Base-by-base conservation (phyloP, 2,888 invertebrate species). In the Dicyrtoma fusca region DNA sequence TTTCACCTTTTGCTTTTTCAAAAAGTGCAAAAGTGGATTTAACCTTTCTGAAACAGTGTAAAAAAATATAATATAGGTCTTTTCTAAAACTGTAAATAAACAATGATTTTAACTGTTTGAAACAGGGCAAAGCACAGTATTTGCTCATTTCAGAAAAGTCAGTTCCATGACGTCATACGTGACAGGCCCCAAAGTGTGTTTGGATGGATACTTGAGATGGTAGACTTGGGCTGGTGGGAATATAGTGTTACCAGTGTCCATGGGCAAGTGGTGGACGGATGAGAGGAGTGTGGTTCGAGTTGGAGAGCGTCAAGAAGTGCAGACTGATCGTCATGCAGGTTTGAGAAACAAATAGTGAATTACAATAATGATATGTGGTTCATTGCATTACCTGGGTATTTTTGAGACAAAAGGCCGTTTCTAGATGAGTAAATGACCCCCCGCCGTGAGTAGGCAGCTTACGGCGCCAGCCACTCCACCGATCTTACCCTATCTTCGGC, bases 311-410 rank as follows among this genome's bases (percentile, higher is more conserved):
- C n/a, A 44, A 65, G 53, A 44, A 66, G 66, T 57, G 53, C 25
- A 66, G 66, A 53, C 53, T 53, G 55, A 53, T 66, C 66, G 66
- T 53, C 66, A 53, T 53, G 66, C 45, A 47, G 47, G 63, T 63
- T 63, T 74, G 76, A 77, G 77, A 77, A 79, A 79, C 77, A 78
- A 79, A 79, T 75, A 75, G 74, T 77, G 78, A 80, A 80, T 80
- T 79, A 80, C 80, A 79, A 80, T 80, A 80, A 80, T 79, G 78
- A 80, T 79, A 80, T 79, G 80, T 79, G 78, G 76, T 75, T 80
- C 78, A 79, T 77, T 76, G 76, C 74, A 77, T 78, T 80, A 80
- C 78, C 77, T 80, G 80, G 75, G 73, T 74, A 79, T 76, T 77
- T 79, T 79, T 78, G 77, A 79, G 77, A 79, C 79, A 77, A 79